Conservation (phyloP, 2,888 invertebrate species). For the Pandemis heparana region DNA sequence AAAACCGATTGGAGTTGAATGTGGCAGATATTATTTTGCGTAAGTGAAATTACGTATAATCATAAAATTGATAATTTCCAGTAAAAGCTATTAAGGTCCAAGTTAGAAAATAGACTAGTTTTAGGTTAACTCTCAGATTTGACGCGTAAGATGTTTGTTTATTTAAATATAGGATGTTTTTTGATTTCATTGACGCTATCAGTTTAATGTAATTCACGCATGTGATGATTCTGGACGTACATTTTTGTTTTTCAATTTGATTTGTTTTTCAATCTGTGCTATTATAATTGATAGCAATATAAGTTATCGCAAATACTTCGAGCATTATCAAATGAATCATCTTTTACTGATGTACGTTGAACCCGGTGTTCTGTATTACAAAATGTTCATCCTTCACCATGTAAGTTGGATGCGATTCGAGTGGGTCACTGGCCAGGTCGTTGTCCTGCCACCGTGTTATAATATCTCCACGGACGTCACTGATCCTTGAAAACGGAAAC, state of each 20-base stretch:
- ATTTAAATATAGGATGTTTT: background rate
- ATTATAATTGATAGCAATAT: conserved; percentile 21
- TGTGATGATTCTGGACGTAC: background rate
- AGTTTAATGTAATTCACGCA: background rate
- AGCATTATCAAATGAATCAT: conserved; percentile 68
- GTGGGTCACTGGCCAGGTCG: conserved; percentile 76
- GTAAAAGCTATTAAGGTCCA: background rate
- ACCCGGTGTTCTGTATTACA: conserved; percentile 70
- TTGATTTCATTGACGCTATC: background rate
- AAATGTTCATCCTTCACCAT: conserved; percentile 72
- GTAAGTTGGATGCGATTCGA: conserved; percentile 77
- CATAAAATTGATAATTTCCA: background rate
- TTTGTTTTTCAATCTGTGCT: conserved; percentile 26
- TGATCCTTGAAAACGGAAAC: conserved; percentile 78
- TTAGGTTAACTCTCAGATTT: no score
- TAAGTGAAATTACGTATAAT: background rate
- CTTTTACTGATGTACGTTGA: conserved; percentile 53
- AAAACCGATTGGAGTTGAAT: background rate
- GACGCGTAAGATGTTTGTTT: background rate
- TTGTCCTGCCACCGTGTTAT: conserved; percentile 76
- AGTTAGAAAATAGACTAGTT: background rate
- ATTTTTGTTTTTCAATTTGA: conserved; percentile 27
- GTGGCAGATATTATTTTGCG: background rate
- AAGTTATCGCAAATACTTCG: conserved; percentile 33
- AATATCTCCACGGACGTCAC: conserved; percentile 80